phyloP scores from a whole-genome alignment of 2,113 vertebrate genomes.

The Corythaeola cristata region DNA sequence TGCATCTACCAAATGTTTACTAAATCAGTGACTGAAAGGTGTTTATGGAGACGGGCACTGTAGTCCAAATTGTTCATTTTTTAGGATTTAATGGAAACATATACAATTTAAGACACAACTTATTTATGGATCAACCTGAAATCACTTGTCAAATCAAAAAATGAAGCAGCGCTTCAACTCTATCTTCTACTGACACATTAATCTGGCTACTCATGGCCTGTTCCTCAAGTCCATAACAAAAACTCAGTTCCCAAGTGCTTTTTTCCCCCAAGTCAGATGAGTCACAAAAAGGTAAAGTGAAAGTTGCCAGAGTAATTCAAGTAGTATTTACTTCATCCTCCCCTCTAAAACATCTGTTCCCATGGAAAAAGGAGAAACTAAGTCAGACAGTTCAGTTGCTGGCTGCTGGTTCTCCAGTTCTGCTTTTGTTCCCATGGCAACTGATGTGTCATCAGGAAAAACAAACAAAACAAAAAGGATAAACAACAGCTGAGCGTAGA shows the following conservation, averaged over 20 bases:
- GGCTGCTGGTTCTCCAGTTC: background rate
- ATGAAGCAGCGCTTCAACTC: background rate
- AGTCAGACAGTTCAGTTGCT: conserved; percentile 15
- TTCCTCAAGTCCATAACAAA: background rate
- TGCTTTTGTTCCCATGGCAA: conserved; percentile 53
- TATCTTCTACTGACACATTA: background rate
- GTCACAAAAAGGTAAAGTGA: background rate
- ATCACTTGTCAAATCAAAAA: background rate
- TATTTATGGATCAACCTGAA: background rate
- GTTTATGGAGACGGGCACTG: background rate
- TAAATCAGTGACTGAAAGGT: background rate
- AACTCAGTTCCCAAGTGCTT: background rate
- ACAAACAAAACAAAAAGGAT: conserved; percentile 5
- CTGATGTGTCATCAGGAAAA: conserved; percentile 38
- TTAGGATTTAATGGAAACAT: background rate
- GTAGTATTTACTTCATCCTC: background rate
- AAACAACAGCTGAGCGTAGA: background rate
- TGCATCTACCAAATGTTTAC: background rate
- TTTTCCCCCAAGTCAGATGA: background rate
- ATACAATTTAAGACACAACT: background rate
- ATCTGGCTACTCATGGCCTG: background rate
- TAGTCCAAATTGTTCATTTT: background rate
- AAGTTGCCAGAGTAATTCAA: background rate
- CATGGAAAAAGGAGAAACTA: conserved; percentile 29
- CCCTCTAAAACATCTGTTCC: background rate